phyloP scores from a whole-genome alignment of 2,797 vertebrate species.

The Eleutherodactylus coqui region DNA sequence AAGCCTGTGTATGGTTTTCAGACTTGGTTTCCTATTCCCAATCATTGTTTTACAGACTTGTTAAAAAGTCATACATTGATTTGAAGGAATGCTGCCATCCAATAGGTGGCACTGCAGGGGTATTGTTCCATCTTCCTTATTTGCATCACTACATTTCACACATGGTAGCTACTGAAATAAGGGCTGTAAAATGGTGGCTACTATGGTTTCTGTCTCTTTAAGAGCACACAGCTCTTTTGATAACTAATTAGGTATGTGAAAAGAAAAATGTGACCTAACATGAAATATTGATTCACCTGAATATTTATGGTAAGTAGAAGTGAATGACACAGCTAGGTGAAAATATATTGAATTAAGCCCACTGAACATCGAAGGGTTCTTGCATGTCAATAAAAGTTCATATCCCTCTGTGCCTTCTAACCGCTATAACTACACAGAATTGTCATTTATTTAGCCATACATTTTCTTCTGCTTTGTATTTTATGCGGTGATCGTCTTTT shows the following conservation, averaged over 20 bases:
- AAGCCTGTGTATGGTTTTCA: too few species aligned
- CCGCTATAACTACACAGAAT: neutral
- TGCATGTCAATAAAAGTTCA: neutral
- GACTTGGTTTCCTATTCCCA: too few species aligned
- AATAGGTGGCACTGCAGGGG: too few species aligned
- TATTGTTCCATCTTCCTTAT: too few species aligned
- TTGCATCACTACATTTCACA: neutral
- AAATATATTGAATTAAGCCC: neutral
- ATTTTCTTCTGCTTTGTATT: conserved; percentile 6
- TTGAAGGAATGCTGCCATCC: too few species aligned
- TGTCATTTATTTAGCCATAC: neutral
- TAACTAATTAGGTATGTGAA: neutral
- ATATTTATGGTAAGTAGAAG: neutral
- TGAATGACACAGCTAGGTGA: conserved; percentile 22
- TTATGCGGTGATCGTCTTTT: conserved; percentile 11
- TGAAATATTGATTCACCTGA: conserved; percentile 6
- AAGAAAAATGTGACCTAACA: neutral
- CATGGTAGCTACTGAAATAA: neutral
- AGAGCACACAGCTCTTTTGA: neutral
- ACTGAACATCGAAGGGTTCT: neutral
- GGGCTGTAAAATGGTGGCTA: neutral
- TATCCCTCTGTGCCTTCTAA: neutral
- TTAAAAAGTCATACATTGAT: too few species aligned
- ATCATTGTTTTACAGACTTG: too few species aligned
- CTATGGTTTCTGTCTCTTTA: neutral